phyloP scores from a whole-genome alignment of 2,797 vertebrate species.

The Tiaroga cobitis region DNA sequence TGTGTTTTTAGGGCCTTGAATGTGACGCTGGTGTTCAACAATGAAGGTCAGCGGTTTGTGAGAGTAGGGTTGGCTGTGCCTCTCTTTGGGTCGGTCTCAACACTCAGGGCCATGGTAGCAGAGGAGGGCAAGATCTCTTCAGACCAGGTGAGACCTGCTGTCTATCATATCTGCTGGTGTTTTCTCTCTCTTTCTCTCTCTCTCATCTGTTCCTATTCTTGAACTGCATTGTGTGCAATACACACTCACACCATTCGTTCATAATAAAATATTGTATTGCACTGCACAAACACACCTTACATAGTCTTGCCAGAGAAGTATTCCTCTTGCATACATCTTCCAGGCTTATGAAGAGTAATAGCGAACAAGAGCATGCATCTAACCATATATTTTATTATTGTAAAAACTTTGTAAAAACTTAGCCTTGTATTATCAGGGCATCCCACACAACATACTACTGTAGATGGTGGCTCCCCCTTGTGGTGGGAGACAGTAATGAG shows the following conservation, averaged over 20 bases:
- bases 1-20: constrained; percentile 81
- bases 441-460: not conserved
- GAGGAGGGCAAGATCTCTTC: constrained; percentile 83
- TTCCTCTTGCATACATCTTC: not conserved
- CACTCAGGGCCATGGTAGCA: constrained; percentile 86
- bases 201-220: not conserved
- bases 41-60: constrained; percentile 84
- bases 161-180: constrained; percentile 2
- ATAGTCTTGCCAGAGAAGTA: not conserved
- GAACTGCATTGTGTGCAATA: not conserved
- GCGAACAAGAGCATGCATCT: not conserved
- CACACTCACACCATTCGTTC: not conserved
- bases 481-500: not conserved
- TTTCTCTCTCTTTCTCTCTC: not conserved
- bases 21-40: constrained; percentile 87
- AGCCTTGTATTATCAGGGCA: not conserved
- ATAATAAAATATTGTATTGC: not conserved
- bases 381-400: too few relatives aligned
- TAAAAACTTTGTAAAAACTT: not conserved
- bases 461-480: constrained; percentile 12
- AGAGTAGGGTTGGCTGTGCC: constrained; percentile 89
- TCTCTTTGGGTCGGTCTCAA: constrained; percentile 82
- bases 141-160: constrained; percentile 80
- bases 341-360: constrained; percentile 2
- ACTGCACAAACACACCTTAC: not conserved